A percentile compares a stretch with the other conserved stretches of the same genome.
Evolutionary conservation across 2,113 vertebrate species (phyloP).

Genomic region (Conger conger): DNA sequence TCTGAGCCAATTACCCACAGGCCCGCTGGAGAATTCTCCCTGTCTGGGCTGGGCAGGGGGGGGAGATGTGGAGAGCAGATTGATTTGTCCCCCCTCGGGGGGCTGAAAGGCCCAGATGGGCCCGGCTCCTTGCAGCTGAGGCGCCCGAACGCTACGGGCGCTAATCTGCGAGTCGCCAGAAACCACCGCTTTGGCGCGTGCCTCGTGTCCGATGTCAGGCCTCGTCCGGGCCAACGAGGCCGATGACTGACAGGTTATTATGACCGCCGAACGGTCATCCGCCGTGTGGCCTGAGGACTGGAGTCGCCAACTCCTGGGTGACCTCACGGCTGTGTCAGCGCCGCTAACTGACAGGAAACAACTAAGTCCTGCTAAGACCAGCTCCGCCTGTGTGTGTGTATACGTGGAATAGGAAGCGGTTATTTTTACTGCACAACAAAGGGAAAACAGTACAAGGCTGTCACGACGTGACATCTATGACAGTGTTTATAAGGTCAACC

Average conservation of each 20-base stretch:
- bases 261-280: not conserved
- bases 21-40: slow-evolving; percentile 10
- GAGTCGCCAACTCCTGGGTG: not conserved
- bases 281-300: not conserved
- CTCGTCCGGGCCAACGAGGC: not conserved
- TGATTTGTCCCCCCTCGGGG: slow-evolving; percentile 28
- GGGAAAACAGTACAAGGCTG: not conserved
- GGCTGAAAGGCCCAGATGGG: slow-evolving; percentile 19
- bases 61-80: slow-evolving; percentile 31
- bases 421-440: not conserved
- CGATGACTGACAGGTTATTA: not conserved
- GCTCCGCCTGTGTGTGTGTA: not conserved
- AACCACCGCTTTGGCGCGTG: not conserved
- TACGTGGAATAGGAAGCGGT: not conserved
- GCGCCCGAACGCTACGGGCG: not conserved
- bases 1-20: slow-evolving; percentile 43
- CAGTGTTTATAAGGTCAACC: slow-evolving; percentile 3
- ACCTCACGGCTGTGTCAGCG: not conserved
- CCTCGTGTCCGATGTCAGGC: not conserved
- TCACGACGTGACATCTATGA: not conserved
- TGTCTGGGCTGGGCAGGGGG: not conserved
- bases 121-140: slow-evolving; percentile 17
- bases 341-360: not conserved
- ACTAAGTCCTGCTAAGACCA: not conserved
- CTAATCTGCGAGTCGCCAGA: not conserved